phyloP scores from a whole-genome alignment of 2,113 vertebrate genomes.

The Anthoscopus minutus region DNA sequence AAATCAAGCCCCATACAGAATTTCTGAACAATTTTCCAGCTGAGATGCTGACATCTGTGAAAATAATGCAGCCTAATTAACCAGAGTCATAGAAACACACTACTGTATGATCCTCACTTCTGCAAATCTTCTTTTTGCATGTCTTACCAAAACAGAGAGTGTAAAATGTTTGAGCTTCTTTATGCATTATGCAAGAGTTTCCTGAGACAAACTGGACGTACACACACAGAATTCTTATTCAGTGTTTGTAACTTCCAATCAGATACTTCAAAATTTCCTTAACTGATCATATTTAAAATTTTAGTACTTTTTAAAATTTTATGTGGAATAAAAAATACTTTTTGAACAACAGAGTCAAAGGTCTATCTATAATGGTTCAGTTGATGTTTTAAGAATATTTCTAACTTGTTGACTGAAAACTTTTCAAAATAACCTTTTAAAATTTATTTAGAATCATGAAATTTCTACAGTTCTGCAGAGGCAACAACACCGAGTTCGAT shows the following conservation, averaged over 20 bases:
- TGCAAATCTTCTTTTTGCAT: neutral
- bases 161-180: neutral
- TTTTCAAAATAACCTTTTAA: conserved; percentile 42
- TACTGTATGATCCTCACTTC: neutral
- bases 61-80: conserved; percentile 35
- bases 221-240: neutral
- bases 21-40: neutral
- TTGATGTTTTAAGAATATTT: neutral
- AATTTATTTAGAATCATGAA: conserved; percentile 76
- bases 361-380: neutral
- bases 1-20: neutral
- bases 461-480: conserved; percentile 65
- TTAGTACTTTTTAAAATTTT: neutral
- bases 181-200: neutral
- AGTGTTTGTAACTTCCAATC: neutral
- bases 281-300: neutral
- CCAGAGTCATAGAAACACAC: neutral
- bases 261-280: neutral
- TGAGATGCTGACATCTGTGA: conserved; percentile 9
- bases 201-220: neutral
- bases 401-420: neutral
- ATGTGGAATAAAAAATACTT: neutral
- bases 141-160: neutral
- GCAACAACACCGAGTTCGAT: conserved; percentile 81
- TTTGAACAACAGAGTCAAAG: neutral